These are phyloP conservation scores for Apodemia zela DNA, from an alignment of 2,888 invertebrate species.

Conservation along the genomic window DNA sequence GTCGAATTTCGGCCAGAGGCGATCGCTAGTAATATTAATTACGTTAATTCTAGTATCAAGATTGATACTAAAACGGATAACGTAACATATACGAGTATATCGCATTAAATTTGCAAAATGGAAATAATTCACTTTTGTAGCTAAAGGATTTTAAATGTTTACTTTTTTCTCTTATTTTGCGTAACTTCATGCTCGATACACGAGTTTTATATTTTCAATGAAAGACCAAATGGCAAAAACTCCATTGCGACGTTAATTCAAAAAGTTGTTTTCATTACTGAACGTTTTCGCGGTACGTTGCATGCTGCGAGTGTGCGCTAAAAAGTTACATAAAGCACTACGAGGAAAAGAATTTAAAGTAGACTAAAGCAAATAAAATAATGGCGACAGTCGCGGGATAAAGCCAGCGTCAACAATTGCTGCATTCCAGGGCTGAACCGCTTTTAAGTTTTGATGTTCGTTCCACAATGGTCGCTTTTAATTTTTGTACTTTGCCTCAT, in stretches of 20 bases:
- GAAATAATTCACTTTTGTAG: slow-evolving; percentile 29
- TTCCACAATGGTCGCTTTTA: slow-evolving; percentile 36
- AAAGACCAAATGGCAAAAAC: slow-evolving; percentile 60
- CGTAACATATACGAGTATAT: background rate
- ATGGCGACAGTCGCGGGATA: slow-evolving; percentile 53
- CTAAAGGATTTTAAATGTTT: slow-evolving; percentile 40
- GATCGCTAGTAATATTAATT: background rate
- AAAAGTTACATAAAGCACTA: slow-evolving; percentile 61
- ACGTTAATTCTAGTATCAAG: background rate
- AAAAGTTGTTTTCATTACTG: slow-evolving; percentile 75
- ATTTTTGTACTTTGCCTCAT: background rate
- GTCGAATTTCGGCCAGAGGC: too few relatives aligned
- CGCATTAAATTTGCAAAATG: slow-evolving; percentile 15
- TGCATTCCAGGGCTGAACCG: slow-evolving; percentile 60
- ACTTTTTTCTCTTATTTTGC: slow-evolving; percentile 34
- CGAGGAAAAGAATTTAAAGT: slow-evolving; percentile 68
- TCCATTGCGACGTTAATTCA: slow-evolving; percentile 71
- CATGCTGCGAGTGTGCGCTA: slow-evolving; percentile 44
- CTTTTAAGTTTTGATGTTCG: slow-evolving; percentile 39
- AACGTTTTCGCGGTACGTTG: slow-evolving; percentile 58
- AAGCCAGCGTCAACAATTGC: slow-evolving; percentile 66
- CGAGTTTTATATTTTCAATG: slow-evolving; percentile 61
- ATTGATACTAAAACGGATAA: background rate
- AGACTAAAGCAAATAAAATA: slow-evolving; percentile 63
- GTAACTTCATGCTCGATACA: slow-evolving; percentile 55